These are phyloP conservation scores for Exocentrus adspersus DNA, from an alignment of 2,888 invertebrate genomes.

Conservation along the genomic window DNA sequence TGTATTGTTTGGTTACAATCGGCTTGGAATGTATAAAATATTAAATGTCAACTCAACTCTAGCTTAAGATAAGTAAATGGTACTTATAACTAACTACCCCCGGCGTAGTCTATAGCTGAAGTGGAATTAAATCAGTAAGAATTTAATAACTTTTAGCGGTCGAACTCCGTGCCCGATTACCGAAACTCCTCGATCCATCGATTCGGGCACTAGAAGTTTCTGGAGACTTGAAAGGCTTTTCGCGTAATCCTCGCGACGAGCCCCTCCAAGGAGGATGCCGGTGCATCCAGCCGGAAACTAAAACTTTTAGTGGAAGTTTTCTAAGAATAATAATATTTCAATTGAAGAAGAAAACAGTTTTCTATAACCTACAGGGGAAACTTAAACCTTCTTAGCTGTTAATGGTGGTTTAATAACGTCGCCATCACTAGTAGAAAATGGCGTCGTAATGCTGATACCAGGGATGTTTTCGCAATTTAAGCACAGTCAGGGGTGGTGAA, in stretches of 20 bases:
- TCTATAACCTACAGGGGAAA: too few species aligned
- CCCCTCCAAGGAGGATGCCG: constrained; percentile 8
- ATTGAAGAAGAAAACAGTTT: too few species aligned
- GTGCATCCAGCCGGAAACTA: constrained; percentile 8
- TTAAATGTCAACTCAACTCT: too few species aligned
- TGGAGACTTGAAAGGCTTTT: constrained; percentile 28
- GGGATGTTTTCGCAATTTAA: too few species aligned
- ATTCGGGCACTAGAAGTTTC: constrained; percentile 18
- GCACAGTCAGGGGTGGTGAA: too few species aligned
- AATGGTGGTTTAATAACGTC: too few species aligned
- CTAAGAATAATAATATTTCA: too few species aligned
- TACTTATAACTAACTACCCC: constrained; percentile 14
- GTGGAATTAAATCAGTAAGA: constrained; percentile 23
- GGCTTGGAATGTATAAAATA: too few species aligned
- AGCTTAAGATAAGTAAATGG: constrained; percentile 4
- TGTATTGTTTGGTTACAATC: too few species aligned
- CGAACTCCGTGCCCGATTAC: constrained; percentile 22
- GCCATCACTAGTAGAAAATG: too few species aligned
- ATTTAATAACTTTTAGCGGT: constrained; percentile 21
- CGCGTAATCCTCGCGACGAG: constrained; percentile 25
- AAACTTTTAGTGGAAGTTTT: constrained; percentile 11
- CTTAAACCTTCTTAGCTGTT: too few species aligned
- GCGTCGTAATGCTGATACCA: too few species aligned
- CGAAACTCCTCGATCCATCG: constrained; percentile 28
- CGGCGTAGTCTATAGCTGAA: constrained; percentile 14